Evolutionary conservation across 2,113 vertebrate genomes (phyloP).

Genomic region (Dendrocopos noguchii): DNA sequence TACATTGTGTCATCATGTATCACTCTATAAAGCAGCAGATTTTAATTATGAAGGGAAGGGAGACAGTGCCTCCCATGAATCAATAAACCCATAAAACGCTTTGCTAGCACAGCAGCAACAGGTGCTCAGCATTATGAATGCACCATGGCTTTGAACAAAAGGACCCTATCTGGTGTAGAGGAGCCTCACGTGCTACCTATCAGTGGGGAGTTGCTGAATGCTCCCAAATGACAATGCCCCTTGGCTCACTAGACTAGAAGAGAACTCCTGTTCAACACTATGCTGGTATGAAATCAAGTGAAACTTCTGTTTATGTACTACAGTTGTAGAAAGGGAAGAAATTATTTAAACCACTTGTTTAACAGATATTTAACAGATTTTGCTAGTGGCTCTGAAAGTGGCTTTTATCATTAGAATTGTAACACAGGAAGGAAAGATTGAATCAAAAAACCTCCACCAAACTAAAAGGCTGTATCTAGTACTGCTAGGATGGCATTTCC

Average conservation of each 20-base stretch:
- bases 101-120: not conserved
- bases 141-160: not conserved
- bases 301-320: not conserved
- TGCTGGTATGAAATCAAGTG: constrained; percentile 9
- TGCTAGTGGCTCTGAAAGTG: not conserved
- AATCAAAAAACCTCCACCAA: not conserved
- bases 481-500: not conserved
- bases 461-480: not conserved
- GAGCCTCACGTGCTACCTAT: not conserved
- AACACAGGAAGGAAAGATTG: not conserved
- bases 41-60: not conserved
- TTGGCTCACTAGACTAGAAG: constrained; percentile 17
- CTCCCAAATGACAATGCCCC: not conserved
- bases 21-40: not conserved
- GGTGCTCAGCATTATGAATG: not conserved
- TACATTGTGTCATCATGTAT: not conserved
- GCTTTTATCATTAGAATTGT: not conserved
- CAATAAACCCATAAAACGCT: not conserved
- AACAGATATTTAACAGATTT: not conserved
- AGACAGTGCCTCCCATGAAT: not conserved
- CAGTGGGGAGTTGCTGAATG: not conserved
- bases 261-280: not conserved
- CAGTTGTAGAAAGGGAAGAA: not conserved
- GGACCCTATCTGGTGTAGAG: not conserved
- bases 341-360: not conserved